phyloP scores from a whole-genome alignment of 2,888 invertebrate genomes.

The Catocala nupta region DNA sequence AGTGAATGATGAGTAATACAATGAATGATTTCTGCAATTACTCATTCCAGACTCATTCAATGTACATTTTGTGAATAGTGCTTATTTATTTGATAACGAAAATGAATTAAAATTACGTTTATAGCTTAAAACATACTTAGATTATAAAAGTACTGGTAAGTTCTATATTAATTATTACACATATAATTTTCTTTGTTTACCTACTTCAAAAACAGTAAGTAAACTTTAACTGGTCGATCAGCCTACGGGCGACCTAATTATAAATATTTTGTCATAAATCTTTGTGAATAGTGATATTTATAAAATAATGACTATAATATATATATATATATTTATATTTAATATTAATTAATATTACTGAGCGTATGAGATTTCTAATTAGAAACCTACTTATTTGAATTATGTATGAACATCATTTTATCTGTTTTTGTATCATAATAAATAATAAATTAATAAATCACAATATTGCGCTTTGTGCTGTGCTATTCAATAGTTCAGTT shows the following conservation, averaged over 20 bases:
- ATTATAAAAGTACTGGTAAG: constrained; percentile 50
- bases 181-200: constrained; percentile 1
- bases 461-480: too few species aligned
- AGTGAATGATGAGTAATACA: constrained; percentile 49
- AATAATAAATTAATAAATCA: too few species aligned
- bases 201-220: constrained; percentile 12
- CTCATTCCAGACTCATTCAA: constrained; percentile 18
- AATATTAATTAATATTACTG: too few species aligned
- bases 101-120: constrained; percentile 42
- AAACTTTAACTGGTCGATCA: constrained; percentile 36
- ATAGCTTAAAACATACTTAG: constrained; percentile 13
- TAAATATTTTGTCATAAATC: constrained; percentile 16
- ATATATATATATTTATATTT: not conserved
- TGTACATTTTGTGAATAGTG: constrained; percentile 34
- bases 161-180: constrained; percentile 8
- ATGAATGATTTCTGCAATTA: constrained; percentile 19
- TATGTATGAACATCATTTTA: too few species aligned
- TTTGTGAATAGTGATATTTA: constrained; percentile 7
- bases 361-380: too few species aligned
- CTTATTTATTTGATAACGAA: constrained; percentile 17
- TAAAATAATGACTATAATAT: not conserved
- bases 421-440: too few species aligned
- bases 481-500: too few species aligned
- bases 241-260: constrained; percentile 48
- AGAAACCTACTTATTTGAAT: too few species aligned